phyloP scores from a whole-genome alignment of 2,888 invertebrate genomes.

The Tiliacea aurago region DNA sequence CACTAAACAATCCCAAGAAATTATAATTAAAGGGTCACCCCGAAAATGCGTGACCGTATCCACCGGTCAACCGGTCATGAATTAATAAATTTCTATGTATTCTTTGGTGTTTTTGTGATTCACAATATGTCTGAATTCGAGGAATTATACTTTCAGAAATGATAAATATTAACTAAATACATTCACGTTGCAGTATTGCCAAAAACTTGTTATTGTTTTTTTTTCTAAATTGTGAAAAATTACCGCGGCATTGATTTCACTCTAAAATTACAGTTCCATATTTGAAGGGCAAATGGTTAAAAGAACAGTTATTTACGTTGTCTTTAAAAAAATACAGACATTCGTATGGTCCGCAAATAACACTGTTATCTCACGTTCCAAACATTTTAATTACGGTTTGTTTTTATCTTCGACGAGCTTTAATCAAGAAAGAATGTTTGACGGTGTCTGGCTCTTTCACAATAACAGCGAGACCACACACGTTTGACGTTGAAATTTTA shows the following conservation, averaged over 20 bases:
- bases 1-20: not conserved
- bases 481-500: not conserved
- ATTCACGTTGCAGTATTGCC: slow-evolving; percentile 47
- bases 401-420: slow-evolving; percentile 35
- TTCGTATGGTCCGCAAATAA: slow-evolving; percentile 10
- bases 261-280: slow-evolving; percentile 11
- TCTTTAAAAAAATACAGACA: slow-evolving; percentile 13
- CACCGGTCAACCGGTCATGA: slow-evolving; percentile 10
- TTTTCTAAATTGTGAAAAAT: slow-evolving; percentile 22
- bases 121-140: slow-evolving; percentile 1
- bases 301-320: slow-evolving; percentile 34
- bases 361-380: slow-evolving; percentile 42
- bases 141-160: slow-evolving; percentile 17
- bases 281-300: slow-evolving; percentile 47
- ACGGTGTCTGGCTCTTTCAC: slow-evolving; percentile 11
- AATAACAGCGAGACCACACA: slow-evolving; percentile 28
- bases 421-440: slow-evolving; percentile 49
- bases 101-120: not conserved
- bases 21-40: slow-evolving; percentile 8
- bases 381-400: slow-evolving; percentile 44
- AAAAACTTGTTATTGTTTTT: slow-evolving; percentile 34
- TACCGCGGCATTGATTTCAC: slow-evolving; percentile 19
- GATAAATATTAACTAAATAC: slow-evolving; percentile 18
- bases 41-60: not conserved
- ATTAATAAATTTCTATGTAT: slow-evolving; percentile 16